Evolutionary conservation across 2,888 invertebrate species (phyloP).

Genomic region (Ormia ochracea): DNA sequence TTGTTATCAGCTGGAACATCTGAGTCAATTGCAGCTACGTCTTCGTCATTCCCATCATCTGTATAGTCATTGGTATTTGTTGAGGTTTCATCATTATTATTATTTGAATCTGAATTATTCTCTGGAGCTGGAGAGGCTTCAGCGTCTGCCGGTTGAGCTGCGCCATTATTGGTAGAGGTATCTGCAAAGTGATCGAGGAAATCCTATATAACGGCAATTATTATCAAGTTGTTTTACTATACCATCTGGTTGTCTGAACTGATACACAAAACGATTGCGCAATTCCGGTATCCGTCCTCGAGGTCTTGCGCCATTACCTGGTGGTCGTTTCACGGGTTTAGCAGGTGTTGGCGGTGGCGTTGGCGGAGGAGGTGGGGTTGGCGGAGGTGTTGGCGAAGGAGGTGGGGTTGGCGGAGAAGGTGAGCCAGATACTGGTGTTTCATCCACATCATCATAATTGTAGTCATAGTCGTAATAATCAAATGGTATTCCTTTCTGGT

Average conservation of each 20-base stretch:
- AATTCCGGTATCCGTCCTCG: slow-evolving; percentile 62
- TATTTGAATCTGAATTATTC: slow-evolving; percentile 27
- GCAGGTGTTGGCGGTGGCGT: not conserved
- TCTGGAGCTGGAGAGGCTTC: not conserved
- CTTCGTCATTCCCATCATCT: slow-evolving; percentile 16
- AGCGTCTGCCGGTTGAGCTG: slow-evolving; percentile 1
- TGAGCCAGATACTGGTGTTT: slow-evolving; percentile 4
- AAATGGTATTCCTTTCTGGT: slow-evolving; percentile 25
- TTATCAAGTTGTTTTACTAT: slow-evolving; percentile 72
- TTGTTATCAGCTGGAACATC: not conserved
- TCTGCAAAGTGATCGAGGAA: slow-evolving; percentile 75
- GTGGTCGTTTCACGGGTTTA: not conserved
- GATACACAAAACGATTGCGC: slow-evolving; percentile 68
- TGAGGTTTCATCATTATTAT: slow-evolving; percentile 39
- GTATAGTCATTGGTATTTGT: slow-evolving; percentile 41
- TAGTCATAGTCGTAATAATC: slow-evolving; percentile 58
- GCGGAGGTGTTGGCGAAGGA: not conserved
- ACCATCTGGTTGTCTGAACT: slow-evolving; percentile 72
- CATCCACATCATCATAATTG: slow-evolving; percentile 32
- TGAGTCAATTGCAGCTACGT: not conserved
- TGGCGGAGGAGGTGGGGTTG: not conserved
- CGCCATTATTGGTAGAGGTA: slow-evolving; percentile 68
- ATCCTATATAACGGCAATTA: slow-evolving; percentile 74
- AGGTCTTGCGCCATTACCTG: not conserved
- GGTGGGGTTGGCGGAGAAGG: not conserved